These are phyloP conservation scores for Lasiommata megera DNA, from an alignment of 2,888 invertebrate genomes.

Conservation along the genomic window DNA sequence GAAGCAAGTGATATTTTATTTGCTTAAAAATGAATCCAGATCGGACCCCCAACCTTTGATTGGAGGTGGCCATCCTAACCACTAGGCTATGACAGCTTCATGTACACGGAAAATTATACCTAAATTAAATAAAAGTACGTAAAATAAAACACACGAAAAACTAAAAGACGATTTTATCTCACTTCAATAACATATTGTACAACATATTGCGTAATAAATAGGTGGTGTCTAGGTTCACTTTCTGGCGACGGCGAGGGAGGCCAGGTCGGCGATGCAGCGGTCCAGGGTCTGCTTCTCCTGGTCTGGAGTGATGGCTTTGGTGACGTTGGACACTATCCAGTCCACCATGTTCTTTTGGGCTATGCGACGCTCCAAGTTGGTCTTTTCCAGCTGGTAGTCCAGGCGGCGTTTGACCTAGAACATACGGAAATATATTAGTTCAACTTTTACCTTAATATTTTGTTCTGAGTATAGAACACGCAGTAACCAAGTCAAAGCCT, in stretches of 20 bases:
- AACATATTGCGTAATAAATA: conserved; percentile 23
- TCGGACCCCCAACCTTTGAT: too few species aligned
- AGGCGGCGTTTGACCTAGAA: conserved; percentile 90
- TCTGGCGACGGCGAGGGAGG: conserved; percentile 79
- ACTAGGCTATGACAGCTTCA: too few species aligned
- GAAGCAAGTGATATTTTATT: too few species aligned
- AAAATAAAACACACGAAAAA: conserved; percentile 24
- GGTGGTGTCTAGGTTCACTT: conserved; percentile 41
- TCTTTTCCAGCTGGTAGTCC: conserved; percentile 96
- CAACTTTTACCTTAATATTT: too few species aligned
- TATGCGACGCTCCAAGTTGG: conserved; percentile 90
- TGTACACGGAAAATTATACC: too few species aligned
- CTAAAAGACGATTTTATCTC: conserved; percentile 30
- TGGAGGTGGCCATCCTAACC: too few species aligned
- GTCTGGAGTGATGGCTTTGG: conserved; percentile 94
- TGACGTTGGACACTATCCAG: conserved; percentile 93
- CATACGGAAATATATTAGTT: conserved; percentile 25
- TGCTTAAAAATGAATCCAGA: too few species aligned
- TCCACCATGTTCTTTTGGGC: conserved; percentile 96
- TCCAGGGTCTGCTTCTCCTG: conserved; percentile 95
- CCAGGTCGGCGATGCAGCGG: conserved; percentile 93
- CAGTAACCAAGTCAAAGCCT: too few species aligned
- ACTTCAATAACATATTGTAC: conserved; percentile 32
- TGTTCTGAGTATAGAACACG: too few species aligned
- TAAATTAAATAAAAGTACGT: too few species aligned